Conservation (phyloP, 2,113 vertebrate species). For the Nothocercus julius region DNA sequence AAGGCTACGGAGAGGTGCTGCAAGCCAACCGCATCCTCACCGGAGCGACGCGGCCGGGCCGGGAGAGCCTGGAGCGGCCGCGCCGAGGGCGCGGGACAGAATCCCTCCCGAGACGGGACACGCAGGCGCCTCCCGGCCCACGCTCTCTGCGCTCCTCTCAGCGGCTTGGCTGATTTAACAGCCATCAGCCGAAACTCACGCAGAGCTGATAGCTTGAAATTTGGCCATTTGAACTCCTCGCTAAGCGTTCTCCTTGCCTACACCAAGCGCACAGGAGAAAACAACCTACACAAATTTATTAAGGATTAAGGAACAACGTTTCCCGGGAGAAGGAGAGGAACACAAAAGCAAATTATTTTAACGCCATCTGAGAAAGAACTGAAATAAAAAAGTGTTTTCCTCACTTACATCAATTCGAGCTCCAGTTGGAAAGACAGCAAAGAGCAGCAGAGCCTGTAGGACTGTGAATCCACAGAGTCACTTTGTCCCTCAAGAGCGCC, state of each 20-base stretch:
- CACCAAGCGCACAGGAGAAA: neutral
- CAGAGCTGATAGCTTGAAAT: neutral
- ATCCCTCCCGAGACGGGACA: neutral
- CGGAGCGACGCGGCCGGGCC: neutral
- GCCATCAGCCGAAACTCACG: neutral
- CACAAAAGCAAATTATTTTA: neutral
- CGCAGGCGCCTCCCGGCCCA: neutral
- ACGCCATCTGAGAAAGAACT: neutral
- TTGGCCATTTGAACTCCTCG: neutral
- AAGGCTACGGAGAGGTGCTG: neutral
- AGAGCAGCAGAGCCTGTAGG: neutral
- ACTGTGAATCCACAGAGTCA: accelerated
- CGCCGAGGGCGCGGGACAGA: neutral
- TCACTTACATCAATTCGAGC: neutral
- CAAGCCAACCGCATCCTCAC: neutral
- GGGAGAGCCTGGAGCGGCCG: neutral
- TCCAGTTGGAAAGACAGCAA: neutral
- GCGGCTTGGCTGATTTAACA: neutral
- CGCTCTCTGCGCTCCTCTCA: neutral
- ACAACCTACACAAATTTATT: neutral
- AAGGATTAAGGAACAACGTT: neutral
- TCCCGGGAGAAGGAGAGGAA: neutral
- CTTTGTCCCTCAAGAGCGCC: neutral
- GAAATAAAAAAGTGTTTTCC: neutral
- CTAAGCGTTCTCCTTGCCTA: neutral